Evolutionary conservation across 2,888 invertebrate species (phyloP).

Genomic region (Chrysina gloriosa): DNA sequence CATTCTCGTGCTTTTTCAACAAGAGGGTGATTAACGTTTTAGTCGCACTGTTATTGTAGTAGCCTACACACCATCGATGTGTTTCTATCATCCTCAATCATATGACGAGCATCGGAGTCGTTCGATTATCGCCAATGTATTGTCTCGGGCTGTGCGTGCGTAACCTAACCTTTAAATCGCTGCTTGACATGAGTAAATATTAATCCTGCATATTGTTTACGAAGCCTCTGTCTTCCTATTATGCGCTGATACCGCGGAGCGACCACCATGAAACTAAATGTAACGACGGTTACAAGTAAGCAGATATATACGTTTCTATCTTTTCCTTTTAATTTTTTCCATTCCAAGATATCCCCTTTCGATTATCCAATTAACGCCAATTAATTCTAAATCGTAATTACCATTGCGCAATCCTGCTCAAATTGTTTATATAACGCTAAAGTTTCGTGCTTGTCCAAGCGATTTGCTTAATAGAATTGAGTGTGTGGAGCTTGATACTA

Average conservation of each 20-base stretch:
- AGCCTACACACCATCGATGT: constrained; percentile 9
- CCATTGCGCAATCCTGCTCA: constrained; percentile 18
- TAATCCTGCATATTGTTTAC: constrained; percentile 8
- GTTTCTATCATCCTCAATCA: constrained; percentile 20
- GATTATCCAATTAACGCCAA: not conserved
- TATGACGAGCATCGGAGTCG: constrained; percentile 7
- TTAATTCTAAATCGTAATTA: too few relatives aligned
- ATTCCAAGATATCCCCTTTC: not conserved
- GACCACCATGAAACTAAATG: constrained; percentile 29
- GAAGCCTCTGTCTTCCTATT: not conserved
- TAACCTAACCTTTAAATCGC: constrained; percentile 31
- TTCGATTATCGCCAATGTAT: constrained; percentile 17
- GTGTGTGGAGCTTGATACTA: not conserved
- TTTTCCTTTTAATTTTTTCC: not conserved
- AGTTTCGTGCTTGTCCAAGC: not conserved
- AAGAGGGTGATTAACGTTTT: constrained; percentile 3
- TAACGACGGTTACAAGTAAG: constrained; percentile 34
- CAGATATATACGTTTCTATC: not conserved
- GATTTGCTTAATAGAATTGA: not conserved
- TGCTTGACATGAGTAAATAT: not conserved
- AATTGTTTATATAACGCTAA: constrained; percentile 15
- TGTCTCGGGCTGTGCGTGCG: constrained; percentile 8
- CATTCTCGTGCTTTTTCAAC: constrained; percentile 9
- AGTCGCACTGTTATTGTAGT: constrained; percentile 16
- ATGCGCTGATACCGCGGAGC: not conserved